phyloP scores from a whole-genome alignment of 2,113 vertebrate genomes.

The Gulo gulo region DNA sequence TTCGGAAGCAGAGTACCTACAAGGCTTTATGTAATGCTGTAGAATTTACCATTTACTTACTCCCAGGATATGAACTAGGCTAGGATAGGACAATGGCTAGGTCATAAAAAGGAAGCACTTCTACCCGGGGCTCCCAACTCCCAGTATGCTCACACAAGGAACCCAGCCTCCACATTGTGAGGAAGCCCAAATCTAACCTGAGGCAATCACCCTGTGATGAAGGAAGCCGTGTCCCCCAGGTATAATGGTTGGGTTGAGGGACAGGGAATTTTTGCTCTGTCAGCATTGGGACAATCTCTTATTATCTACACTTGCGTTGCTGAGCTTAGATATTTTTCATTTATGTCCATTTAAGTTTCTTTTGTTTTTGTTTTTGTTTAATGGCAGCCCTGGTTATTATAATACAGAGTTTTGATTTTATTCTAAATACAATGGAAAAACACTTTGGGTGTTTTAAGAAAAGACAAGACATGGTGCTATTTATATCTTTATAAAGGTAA shows the following conservation, averaged over 20 bases:
- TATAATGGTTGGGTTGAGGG: neutral
- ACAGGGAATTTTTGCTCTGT: neutral
- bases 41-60: neutral
- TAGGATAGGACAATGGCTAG: neutral
- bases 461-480: neutral
- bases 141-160: neutral
- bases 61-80: neutral
- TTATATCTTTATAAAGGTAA: neutral
- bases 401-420: neutral
- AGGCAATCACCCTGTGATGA: neutral
- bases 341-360: neutral
- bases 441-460: neutral
- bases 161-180: neutral
- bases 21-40: neutral
- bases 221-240: neutral
- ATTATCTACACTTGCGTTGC: neutral
- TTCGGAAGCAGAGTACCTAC: neutral
- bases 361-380: neutral
- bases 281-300: neutral
- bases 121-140: neutral
- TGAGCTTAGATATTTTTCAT: neutral
- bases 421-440: neutral
- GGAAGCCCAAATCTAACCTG: neutral
- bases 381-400: neutral
- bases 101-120: neutral